These are phyloP conservation scores for Xestia sexstrigata DNA, from an alignment of 2,888 invertebrate species.

Conservation along the genomic window DNA sequence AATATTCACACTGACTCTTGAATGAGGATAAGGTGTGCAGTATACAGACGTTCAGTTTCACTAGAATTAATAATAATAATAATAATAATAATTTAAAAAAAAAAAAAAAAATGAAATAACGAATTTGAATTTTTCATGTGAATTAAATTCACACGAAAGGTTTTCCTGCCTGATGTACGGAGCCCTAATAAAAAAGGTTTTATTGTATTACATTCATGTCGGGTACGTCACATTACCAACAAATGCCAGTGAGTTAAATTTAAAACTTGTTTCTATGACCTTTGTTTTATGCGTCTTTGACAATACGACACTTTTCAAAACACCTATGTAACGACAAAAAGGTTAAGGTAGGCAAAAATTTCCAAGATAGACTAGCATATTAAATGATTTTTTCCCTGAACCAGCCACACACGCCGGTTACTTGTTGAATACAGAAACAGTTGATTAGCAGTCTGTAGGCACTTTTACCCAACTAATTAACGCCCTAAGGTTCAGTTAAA, in stretches of 20 bases:
- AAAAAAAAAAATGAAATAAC: too few species aligned
- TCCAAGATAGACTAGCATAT: conserved; percentile 20
- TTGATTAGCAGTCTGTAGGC: not conserved
- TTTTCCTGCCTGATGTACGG: not conserved
- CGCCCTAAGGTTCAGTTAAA: conserved; percentile 1
- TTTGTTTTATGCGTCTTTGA: conserved; percentile 18
- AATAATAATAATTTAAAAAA: too few species aligned
- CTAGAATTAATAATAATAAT: too few species aligned
- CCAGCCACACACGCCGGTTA: not conserved
- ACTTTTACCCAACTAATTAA: conserved; percentile 33
- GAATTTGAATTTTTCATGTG: too few species aligned
- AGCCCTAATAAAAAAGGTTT: conserved; percentile 9
- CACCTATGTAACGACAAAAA: conserved; percentile 32
- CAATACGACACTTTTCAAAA: conserved; percentile 19
- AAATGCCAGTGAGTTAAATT: conserved; percentile 49
- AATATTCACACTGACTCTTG: not conserved
- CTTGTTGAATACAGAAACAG: conserved; percentile 12
- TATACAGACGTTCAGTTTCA: not conserved
- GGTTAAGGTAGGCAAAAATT: not conserved
- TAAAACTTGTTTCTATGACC: conserved; percentile 46
- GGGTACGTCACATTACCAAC: conserved; percentile 33
- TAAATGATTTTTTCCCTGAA: conserved; percentile 28
- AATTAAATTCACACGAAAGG: not conserved
- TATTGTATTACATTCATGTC: conserved; percentile 43
- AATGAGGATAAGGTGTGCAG: not conserved